A percentile compares a stretch with the other conserved stretches of the same genome.
Conservation (phyloP, 2,888 invertebrate genomes). For the Mesoligia furuncula region DNA sequence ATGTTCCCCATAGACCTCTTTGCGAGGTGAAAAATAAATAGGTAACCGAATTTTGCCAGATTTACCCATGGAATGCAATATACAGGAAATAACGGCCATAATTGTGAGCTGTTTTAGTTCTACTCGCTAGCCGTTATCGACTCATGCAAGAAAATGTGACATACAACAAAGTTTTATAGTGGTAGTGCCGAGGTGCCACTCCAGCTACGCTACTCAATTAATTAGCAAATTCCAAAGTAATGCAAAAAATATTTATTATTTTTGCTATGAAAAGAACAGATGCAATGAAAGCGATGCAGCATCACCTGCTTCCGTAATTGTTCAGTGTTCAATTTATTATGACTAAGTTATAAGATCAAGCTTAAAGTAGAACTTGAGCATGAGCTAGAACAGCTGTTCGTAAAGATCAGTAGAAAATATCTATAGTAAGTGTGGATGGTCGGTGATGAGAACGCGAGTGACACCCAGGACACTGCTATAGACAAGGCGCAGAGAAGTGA, state of each 20-base stretch:
- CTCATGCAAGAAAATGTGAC: slow-evolving; percentile 83
- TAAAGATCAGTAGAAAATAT: slow-evolving; percentile 39
- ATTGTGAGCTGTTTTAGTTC: slow-evolving; percentile 77
- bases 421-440: slow-evolving; percentile 60
- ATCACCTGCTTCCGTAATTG: slow-evolving; percentile 58
- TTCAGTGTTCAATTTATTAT: slow-evolving; percentile 36
- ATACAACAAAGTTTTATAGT: slow-evolving; percentile 71
- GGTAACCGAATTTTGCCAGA: slow-evolving; percentile 88
- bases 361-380: slow-evolving; percentile 49
- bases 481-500: slow-evolving; percentile 84
- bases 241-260: slow-evolving; percentile 43
- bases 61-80: slow-evolving; percentile 81
- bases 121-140: slow-evolving; percentile 84
- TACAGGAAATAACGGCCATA: slow-evolving; percentile 89
- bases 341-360: slow-evolving; percentile 37
- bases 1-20: slow-evolving; percentile 77
- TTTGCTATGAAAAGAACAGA: slow-evolving; percentile 51
- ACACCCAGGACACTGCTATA: slow-evolving; percentile 84
- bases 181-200: slow-evolving; percentile 85
- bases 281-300: slow-evolving; percentile 67
- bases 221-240: slow-evolving; percentile 59
- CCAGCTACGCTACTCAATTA: slow-evolving; percentile 71
- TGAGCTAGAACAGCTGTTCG: slow-evolving; percentile 43
- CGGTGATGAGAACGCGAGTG: slow-evolving; percentile 77
- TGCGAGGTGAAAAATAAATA: slow-evolving; percentile 69